Evolutionary conservation across 2,113 vertebrate genomes (phyloP), one percentile per base, ranked within the genome.

Genomic region (Apaloderma vittatum): DNA sequence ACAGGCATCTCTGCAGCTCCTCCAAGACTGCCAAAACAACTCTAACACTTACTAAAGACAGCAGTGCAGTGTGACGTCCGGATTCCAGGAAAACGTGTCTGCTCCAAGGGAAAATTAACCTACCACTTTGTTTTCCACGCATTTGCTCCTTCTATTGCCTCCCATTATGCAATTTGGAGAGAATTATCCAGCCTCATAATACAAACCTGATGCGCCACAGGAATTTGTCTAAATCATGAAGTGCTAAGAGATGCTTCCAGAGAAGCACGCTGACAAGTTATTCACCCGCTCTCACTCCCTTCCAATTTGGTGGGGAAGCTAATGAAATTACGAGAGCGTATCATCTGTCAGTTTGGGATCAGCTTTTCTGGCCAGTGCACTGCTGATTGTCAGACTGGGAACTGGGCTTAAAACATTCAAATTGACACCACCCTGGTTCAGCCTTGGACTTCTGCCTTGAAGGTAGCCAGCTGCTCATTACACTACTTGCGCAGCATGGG

Each of bases 31-130:
- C 32, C 11, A 72, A 82, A 61, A 30, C 43, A 73, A 86, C 58
- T 12, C 34, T 68, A 86, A 66, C 0, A 0, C 46, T 57, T n/a
- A 67, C 13, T 48, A 36, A 59, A 93, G 66, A 65, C 49, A 54
- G 14, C 67, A 79, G 36, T 7, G 18, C 36, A 80, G n/a, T 6
- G 2, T 19, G 17, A 88, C 4, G 4, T 54, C 71, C 79, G 40
- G 68, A 2, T 93, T 90, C 86, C 32, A 68, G 48, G 90, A 76
- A 95, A 90, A 46, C 7, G 12, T 0, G 0, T 32, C 70, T 92
- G 34, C 63, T 95, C 81, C 65, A 49, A 85, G 48, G 37, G 70
- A 91, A 96, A 87, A 55, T 45, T 26, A 91, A 74, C 65, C 51
- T 37, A 92, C 49, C 18, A 8, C 54, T 94, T 72, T 54, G 46